These are phyloP conservation scores for Proisotoma minuta DNA, from an alignment of 2,888 invertebrate genomes.

Conservation along the genomic window DNA sequence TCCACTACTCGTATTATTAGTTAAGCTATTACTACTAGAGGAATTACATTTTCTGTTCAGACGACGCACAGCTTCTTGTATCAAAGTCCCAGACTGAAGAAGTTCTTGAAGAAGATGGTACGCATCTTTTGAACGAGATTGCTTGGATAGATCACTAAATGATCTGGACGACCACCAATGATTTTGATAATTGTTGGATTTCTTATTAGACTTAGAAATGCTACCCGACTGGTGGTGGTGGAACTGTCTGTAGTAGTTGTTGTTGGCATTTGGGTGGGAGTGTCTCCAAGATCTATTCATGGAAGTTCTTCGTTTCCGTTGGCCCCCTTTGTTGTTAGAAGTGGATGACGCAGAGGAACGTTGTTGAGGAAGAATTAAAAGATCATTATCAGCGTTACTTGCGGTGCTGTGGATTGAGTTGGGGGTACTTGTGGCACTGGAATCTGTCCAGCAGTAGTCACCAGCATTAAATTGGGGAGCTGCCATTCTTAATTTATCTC, in stretches of 20 bases:
- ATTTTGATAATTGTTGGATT: constrained; percentile 21
- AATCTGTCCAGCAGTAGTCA: constrained; percentile 10
- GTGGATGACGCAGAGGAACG: constrained; percentile 10
- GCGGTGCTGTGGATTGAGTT: constrained; percentile 16
- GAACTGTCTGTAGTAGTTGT: constrained; percentile 33
- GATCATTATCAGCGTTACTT: constrained; percentile 8
- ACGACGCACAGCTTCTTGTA: constrained; percentile 39
- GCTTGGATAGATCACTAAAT: constrained; percentile 30
- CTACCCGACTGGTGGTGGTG: constrained; percentile 35
- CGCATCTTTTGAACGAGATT: constrained; percentile 33
- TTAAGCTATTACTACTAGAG: constrained; percentile 23
- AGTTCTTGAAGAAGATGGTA: constrained; percentile 38
- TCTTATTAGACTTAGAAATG: constrained; percentile 34
- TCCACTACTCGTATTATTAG: constrained; percentile 15
- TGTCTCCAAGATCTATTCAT: constrained; percentile 4
- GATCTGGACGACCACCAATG: constrained; percentile 34
- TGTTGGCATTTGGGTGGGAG: constrained; percentile 12
- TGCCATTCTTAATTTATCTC: constrained; percentile 44
- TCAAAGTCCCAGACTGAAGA: constrained; percentile 37
- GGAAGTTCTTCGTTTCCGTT: constrained; percentile 9
- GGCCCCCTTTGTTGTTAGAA: background rate
- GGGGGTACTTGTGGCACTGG: constrained; percentile 23
- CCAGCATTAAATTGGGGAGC: constrained; percentile 16
- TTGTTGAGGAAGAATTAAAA: constrained; percentile 13
- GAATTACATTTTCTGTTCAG: constrained; percentile 40